Base-by-base conservation (phyloP, 2,888 invertebrate genomes). In the Nymphalis c-album region DNA sequence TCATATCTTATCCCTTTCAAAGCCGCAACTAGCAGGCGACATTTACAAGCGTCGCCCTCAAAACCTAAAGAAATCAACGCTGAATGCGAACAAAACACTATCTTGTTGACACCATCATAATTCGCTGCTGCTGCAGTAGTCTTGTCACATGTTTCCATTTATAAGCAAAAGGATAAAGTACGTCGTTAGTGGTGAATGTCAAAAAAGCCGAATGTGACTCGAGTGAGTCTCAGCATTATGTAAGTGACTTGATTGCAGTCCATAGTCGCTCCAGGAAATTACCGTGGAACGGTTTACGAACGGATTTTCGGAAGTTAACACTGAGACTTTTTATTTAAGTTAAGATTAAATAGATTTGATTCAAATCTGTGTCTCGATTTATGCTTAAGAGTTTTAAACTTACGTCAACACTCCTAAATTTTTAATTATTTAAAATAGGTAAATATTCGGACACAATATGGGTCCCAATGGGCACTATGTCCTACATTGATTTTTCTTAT, bases 111-210 rank as follows among this genome's bases (percentile, higher is more conserved):
- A 60, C 50, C 18, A 50, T 40, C 65, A 60, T 65, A 65, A 65
- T 65, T 55, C 55, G 31, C 69, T 63, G n/a, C 69, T 71, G 70
- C 72, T 72, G 70, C 68, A 74, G 77, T 76, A 77, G 72, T 75
- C 73, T 73, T 73, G 72, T 74, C 70, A 66, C 62, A 53, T 60
- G 68, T 67, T 70, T 67, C 70, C 64, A 72, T 72, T 72, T 71
- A 70, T 77, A 80, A 74, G 75, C 69, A 73, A 72, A 67, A 73
- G 76, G 77, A 76, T 78, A 78, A 80, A 86, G 85, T 85, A 80
- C 80, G 85, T 88, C 88, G 85, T 88, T 88, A 88, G 86, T 75
- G 77, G 77, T 84, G 84, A 84, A 85, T 78, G 85, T 85, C 81
- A 83, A 84, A 85, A 85, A 84, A 82, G 81, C 79, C 40, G 76